Percentiles rank a stretch among this genome's conserved stretches.
These are phyloP conservation scores for Catharus ustulatus DNA, from an alignment of 2,797 vertebrate genomes.

Conservation along the genomic window DNA sequence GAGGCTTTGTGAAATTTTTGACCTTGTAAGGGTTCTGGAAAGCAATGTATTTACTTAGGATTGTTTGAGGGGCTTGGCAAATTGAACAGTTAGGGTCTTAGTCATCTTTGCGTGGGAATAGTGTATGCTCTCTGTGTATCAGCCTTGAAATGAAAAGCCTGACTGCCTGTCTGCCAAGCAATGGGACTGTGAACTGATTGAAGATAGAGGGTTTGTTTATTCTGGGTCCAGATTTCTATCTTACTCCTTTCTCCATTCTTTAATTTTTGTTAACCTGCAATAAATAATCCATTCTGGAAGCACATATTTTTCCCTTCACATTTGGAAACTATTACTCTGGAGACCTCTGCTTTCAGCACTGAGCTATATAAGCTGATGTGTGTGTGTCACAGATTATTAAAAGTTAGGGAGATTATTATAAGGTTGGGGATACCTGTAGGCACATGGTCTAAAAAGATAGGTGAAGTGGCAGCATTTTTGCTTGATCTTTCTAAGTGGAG, in stretches of 20 bases:
- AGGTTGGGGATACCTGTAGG: not conserved
- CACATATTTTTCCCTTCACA: not conserved
- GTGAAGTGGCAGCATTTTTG: not conserved
- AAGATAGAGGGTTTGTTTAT: not conserved
- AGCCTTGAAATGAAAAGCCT: not conserved
- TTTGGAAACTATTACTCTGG: not conserved
- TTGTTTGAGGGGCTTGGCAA: constrained; percentile 36
- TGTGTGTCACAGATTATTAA: not conserved
- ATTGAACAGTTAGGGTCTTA: constrained; percentile 21
- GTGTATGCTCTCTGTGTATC: not conserved
- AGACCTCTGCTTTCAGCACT: not conserved
- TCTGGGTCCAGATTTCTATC: not conserved
- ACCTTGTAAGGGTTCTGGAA: constrained; percentile 44
- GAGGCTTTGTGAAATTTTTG: constrained; percentile 27
- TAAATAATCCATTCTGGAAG: not conserved
- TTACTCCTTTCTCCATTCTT: not conserved
- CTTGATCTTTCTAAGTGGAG: not conserved
- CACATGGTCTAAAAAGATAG: not conserved
- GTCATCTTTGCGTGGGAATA: constrained; percentile 21
- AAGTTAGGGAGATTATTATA: not conserved
- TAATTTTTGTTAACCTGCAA: not conserved
- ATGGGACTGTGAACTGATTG: not conserved
- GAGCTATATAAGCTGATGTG: not conserved
- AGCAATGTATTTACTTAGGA: constrained; percentile 41
- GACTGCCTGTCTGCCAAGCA: not conserved